Base-by-base conservation (phyloP, 2,888 invertebrate genomes). In the Minunthozetes semirufus region DNA sequence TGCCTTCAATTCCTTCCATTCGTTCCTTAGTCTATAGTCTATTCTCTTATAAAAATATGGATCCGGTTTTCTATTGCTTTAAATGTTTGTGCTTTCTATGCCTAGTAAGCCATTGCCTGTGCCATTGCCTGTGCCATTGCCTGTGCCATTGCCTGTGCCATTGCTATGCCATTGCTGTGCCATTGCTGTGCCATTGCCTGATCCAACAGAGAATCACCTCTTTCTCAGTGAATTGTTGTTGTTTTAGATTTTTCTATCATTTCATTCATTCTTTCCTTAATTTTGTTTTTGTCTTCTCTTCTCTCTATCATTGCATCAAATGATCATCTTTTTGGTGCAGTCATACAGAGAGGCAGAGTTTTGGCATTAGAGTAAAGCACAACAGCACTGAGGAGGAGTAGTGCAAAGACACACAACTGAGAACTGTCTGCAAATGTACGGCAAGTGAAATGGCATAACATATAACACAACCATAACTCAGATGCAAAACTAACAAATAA, bases 361-460 rank as follows among this genome's bases (percentile, higher is more conserved):
- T 38, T 17, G 38, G 38, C 19, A 66, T 66, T 66, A 66, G 19
- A 29, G n/a, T 9, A n/a, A 5, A 33, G 11, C 9, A 19, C 15
- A 66, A 66, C 66, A 66, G 66, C 17, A 66, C 66, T 66, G 66
- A 66, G 66, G 66, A 66, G 66, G 66, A 66, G 66, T 66, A 66
- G 66, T 53, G 66, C 9, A n/a, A 22, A 19, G 61, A 25, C 11
- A 13, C 19, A 15, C 13, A 29, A 19, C n/a, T 19, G 56, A 56
- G 22, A 61, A 61, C 29, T 29, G 61, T 27, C 11, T 25, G 9
- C 9, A 19, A 56, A 19, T 19, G 22, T n/a, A 56, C 56, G 56
- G 5, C 25, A 3, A 61, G 6, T 27, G 11, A 61, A 8, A 61
- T 61, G 61, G 29, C 61, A 61, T 61, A 61, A 27, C 61, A 29